Evolutionary conservation across 2,888 invertebrate species (phyloP).

Genomic region (Saturnia japonica): DNA sequence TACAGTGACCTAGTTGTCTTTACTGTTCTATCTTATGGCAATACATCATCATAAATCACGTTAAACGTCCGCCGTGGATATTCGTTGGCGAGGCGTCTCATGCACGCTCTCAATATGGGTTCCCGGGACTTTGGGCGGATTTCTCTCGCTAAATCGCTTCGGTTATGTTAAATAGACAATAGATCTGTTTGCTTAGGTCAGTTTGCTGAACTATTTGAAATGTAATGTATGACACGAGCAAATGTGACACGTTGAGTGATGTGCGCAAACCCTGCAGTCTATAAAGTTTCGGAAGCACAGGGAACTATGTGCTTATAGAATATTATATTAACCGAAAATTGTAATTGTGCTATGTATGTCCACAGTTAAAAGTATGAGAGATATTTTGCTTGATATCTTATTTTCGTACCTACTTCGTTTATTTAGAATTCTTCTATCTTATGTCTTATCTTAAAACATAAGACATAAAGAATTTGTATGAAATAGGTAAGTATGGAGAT

Average conservation of each 20-base stretch:
- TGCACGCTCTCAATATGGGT: conserved; percentile 51
- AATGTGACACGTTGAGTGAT: conserved; percentile 33
- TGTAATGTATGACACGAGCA: conserved; percentile 35
- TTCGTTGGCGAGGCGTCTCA: conserved; percentile 43
- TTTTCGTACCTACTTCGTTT: not conserved
- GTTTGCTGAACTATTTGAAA: conserved; percentile 35
- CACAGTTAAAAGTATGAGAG: not conserved
- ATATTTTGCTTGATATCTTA: not conserved
- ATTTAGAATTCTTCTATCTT: not conserved
- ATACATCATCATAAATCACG: conserved; percentile 72
- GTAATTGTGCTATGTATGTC: not conserved
- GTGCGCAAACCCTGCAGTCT: conserved; percentile 19
- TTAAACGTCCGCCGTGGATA: conserved; percentile 52
- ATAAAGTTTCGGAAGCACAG: not conserved
- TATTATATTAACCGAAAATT: not conserved
- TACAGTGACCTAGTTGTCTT: conserved; percentile 38
- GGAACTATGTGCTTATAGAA: not conserved
- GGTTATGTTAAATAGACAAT: conserved; percentile 51
- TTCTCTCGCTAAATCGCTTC: conserved; percentile 40
- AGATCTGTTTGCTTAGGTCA: conserved; percentile 47
- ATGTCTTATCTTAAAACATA: too few relatives aligned
- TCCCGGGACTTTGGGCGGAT: conserved; percentile 39
- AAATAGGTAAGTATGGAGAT: too few relatives aligned
- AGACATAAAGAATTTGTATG: too few relatives aligned
- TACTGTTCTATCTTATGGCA: conserved; percentile 51